Conservation (phyloP, 2,797 vertebrate genomes). For the Poeciliopsis infans region DNA sequence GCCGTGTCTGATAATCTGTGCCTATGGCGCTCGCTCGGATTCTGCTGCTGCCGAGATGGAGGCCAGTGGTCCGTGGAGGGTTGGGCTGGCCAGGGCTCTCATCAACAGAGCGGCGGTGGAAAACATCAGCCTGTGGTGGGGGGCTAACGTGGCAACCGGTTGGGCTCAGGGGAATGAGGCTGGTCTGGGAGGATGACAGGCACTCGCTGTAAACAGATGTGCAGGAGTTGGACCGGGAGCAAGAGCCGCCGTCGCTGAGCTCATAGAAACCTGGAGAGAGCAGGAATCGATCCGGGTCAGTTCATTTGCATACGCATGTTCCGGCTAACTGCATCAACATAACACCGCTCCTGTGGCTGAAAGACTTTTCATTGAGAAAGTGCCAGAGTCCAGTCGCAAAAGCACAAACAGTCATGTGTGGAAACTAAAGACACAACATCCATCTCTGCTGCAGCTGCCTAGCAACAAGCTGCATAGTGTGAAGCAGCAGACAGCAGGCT, state of each 20-base stretch:
- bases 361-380: background rate
- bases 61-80: slow-evolving; percentile 74
- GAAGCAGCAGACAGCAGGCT: background rate
- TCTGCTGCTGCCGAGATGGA: slow-evolving; percentile 76
- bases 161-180: slow-evolving; percentile 66
- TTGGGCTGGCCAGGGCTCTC: slow-evolving; percentile 82
- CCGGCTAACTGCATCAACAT: background rate
- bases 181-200: slow-evolving; percentile 84
- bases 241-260: slow-evolving; percentile 92
- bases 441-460: background rate
- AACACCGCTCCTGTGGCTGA: background rate
- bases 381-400: background rate
- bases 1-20: slow-evolving; percentile 72
- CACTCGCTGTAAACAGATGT: slow-evolving; percentile 94
- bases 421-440: slow-evolving; percentile 1
- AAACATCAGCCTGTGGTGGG: slow-evolving; percentile 63
- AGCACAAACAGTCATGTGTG: slow-evolving; percentile 4
- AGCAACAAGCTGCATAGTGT: background rate
- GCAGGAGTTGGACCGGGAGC: slow-evolving; percentile 93
- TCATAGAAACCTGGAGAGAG: slow-evolving; percentile 90
- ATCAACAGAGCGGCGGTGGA: slow-evolving; percentile 88
- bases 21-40: slow-evolving; percentile 67
- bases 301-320: background rate
- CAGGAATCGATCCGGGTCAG: background rate
- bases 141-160: slow-evolving; percentile 51